Conservation (phyloP, 2,113 vertebrate species). For the Pelvicachromis taeniatus region DNA sequence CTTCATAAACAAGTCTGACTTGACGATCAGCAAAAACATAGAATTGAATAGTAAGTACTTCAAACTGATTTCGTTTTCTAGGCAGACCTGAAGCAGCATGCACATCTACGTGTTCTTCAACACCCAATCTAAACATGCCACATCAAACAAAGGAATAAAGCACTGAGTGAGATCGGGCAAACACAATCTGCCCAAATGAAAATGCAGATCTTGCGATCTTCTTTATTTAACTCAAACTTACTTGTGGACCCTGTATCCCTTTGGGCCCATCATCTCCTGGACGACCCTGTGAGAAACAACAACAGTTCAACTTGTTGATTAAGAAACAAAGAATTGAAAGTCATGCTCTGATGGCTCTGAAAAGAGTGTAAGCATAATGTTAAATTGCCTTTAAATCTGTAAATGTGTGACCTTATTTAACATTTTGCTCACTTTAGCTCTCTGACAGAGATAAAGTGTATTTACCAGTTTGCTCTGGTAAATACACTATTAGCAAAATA, state of each 20-base stretch:
- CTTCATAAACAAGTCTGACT: background rate
- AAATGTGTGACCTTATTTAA: background rate
- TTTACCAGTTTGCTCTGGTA: background rate
- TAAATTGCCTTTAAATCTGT: background rate
- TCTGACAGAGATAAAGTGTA: no score
- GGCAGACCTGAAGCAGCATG: background rate
- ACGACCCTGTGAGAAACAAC: slow-evolving; percentile 73
- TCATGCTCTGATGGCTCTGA: background rate
- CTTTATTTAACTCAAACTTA: slow-evolving; percentile 62
- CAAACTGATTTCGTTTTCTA: background rate
- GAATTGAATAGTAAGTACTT: background rate
- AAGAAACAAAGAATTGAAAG: background rate
- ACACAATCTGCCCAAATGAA: background rate
- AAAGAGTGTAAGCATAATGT: background rate
- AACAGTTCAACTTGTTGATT: background rate
- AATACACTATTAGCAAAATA: background rate
- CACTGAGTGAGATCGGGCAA: background rate
- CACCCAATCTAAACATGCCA: background rate
- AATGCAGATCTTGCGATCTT: background rate
- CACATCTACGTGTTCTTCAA: background rate
- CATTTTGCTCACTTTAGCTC: background rate
- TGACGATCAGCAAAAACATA: background rate
- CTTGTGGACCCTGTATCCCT: slow-evolving; percentile 76
- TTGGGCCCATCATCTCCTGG: slow-evolving; percentile 75
- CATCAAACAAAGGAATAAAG: background rate